A percentile compares a stretch with the other conserved stretches of the same genome.
phyloP scores from a whole-genome alignment of 2,888 invertebrate genomes.

The Idaea aversata region DNA sequence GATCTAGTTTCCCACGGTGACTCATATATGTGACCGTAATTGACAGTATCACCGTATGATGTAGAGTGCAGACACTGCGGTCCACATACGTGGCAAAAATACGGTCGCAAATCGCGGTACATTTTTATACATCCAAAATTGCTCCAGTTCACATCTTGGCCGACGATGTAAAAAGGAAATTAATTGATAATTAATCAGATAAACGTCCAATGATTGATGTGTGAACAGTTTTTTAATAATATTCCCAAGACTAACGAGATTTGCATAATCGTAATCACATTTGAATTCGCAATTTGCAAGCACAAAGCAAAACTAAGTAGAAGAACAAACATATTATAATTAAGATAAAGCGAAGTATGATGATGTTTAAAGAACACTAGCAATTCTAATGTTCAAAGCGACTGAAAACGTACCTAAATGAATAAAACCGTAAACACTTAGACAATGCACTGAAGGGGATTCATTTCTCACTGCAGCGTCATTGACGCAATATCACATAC shows the following conservation, averaged over 20 bases:
- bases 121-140: constrained; percentile 27
- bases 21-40: constrained; percentile 30
- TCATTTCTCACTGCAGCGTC: constrained; percentile 23
- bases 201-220: constrained; percentile 19
- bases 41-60: constrained; percentile 3
- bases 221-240: background rate
- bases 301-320: background rate
- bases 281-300: background rate
- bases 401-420: constrained; percentile 21
- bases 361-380: constrained; percentile 9
- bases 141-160: constrained; percentile 25
- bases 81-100: constrained; percentile 27
- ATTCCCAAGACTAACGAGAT: background rate
- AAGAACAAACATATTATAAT: constrained; percentile 15
- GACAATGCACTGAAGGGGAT: constrained; percentile 24
- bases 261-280: background rate
- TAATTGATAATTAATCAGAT: constrained; percentile 25
- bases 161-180: constrained; percentile 22
- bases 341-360: constrained; percentile 23
- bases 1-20: constrained; percentile 50
- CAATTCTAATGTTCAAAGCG: constrained; percentile 23
- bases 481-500: too few relatives aligned
- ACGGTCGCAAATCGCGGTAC: constrained; percentile 12
- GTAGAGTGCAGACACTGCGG: constrained; percentile 12
- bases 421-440: constrained; percentile 25